phyloP scores from a whole-genome alignment of 2,113 vertebrate species.

The Phrynosoma platyrhinos region DNA sequence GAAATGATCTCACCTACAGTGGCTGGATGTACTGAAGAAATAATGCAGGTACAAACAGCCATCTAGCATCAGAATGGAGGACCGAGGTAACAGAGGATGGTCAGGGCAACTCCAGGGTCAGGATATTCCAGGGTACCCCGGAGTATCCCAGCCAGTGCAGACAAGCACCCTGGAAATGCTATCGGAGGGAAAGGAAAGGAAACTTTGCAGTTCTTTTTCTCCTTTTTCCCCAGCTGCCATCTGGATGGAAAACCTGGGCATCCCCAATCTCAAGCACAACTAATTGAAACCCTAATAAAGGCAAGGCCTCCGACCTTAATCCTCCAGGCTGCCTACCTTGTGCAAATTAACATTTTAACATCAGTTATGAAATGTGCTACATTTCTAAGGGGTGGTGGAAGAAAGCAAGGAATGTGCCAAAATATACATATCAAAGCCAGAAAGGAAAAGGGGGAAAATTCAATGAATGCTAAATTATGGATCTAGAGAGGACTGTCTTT shows the following conservation, averaged over 20 bases:
- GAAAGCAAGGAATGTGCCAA: constrained; percentile 67
- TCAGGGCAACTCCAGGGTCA: no score
- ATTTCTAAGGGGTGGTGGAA: constrained; percentile 61
- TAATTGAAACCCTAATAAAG: constrained; percentile 79
- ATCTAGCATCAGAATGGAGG: no score
- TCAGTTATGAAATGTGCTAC: constrained; percentile 74
- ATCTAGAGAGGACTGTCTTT: constrained; percentile 71
- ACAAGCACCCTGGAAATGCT: constrained; percentile 44
- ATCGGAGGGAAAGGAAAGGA: constrained; percentile 59
- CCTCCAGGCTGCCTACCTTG: constrained; percentile 71
- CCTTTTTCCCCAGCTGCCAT: constrained; percentile 30
- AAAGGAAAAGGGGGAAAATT: constrained; percentile 64
- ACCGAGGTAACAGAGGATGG: no score
- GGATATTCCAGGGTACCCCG: no score
- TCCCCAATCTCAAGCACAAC: constrained; percentile 70
- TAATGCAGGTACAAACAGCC: no score
- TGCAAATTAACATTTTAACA: constrained; percentile 79
- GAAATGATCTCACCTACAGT: no score
- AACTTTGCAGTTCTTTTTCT: constrained; percentile 23
- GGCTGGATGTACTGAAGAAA: no score
- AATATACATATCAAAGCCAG: constrained; percentile 79
- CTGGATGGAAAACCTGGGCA: constrained; percentile 60
- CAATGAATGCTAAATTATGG: constrained; percentile 78
- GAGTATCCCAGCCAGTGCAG: no score
- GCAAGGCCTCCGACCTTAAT: constrained; percentile 69